Evolutionary conservation across 2,888 invertebrate genomes (phyloP).

Genomic region (Helleia helle): DNA sequence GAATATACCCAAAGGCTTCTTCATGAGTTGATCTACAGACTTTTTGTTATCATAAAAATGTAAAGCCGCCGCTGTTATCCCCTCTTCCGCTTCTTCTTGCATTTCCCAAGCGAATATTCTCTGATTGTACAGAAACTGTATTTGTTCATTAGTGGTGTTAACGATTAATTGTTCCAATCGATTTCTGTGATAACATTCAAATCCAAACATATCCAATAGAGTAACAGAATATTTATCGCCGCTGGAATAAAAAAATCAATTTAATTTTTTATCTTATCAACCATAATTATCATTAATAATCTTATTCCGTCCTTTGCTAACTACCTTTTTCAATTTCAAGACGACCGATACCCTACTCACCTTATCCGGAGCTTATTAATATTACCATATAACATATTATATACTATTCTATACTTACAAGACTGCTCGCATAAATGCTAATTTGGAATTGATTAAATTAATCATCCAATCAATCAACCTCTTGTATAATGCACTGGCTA

Average conservation of each 20-base stretch:
- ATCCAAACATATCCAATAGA: slow-evolving; percentile 91
- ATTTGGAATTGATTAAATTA: slow-evolving; percentile 86
- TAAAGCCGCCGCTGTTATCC: slow-evolving; percentile 79
- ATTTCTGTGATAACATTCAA: slow-evolving; percentile 92
- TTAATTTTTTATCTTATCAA: slow-evolving; percentile 2
- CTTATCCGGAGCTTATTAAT: too few species aligned
- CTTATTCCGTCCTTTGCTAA: too few species aligned
- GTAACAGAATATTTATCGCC: slow-evolving; percentile 88
- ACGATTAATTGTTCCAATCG: slow-evolving; percentile 90
- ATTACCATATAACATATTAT: too few species aligned
- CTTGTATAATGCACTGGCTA: slow-evolving; percentile 88
- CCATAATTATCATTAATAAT: too few species aligned
- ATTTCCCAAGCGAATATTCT: slow-evolving; percentile 93
- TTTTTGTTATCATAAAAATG: slow-evolving; percentile 92
- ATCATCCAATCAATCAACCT: slow-evolving; percentile 92
- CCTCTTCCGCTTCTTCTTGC: slow-evolving; percentile 86
- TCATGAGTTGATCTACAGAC: slow-evolving; percentile 89
- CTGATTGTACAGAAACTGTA: slow-evolving; percentile 95
- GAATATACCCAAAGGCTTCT: slow-evolving; percentile 87
- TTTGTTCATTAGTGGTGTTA: slow-evolving; percentile 92
- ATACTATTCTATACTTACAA: slow-evolving; percentile 85
- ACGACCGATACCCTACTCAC: too few species aligned
- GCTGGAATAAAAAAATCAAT: slow-evolving; percentile 64
- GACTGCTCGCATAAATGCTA: slow-evolving; percentile 87
- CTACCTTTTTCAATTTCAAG: too few species aligned